Percentiles rank a stretch among this genome's conserved stretches.
These are phyloP conservation scores for Tipula confusa DNA, from an alignment of 2,888 invertebrate genomes.

Conservation along the genomic window DNA sequence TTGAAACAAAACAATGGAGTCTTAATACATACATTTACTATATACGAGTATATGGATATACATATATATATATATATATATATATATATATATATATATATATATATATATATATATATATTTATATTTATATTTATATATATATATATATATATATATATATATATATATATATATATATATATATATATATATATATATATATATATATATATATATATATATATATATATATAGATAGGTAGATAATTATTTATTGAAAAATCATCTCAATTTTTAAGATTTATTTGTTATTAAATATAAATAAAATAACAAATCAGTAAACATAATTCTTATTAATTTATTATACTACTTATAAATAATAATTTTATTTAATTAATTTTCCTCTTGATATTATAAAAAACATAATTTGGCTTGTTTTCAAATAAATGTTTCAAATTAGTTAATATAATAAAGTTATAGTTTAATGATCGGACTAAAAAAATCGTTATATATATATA, in stretches of 20 bases:
- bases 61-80: constrained; percentile 14
- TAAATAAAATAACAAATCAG: background rate
- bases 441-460: too few species aligned
- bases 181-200: background rate
- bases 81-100: constrained; percentile 12
- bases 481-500: too few species aligned
- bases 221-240: background rate
- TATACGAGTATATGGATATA: background rate
- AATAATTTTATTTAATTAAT: background rate
- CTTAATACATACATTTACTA: background rate
- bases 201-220: background rate
- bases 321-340: background rate
- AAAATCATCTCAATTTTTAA: background rate
- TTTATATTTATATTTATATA: background rate
- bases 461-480: too few species aligned
- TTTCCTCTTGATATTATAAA: background rate
- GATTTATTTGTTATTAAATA: background rate
- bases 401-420: background rate
- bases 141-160: background rate
- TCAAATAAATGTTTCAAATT: background rate
- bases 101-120: background rate
- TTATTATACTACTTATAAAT: background rate
- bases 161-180: constrained; percentile 25
- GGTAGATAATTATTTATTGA: background rate
- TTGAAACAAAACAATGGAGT: too few species aligned